Percentiles rank a stretch among this genome's conserved stretches.
phyloP scores from a whole-genome alignment of 2,113 vertebrate genomes.

The Salvator merianae region DNA sequence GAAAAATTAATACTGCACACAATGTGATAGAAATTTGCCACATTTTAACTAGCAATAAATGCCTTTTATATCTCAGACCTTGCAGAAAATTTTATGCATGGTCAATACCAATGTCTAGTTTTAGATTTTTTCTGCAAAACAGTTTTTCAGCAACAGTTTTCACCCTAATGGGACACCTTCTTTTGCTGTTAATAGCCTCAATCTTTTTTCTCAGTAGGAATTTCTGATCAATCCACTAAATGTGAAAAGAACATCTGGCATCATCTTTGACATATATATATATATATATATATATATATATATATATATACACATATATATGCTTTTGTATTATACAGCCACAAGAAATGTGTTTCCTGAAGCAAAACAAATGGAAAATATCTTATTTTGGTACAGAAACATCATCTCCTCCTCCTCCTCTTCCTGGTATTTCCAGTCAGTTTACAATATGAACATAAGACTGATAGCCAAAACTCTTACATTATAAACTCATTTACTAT shows the following conservation, averaged over 20 bases:
- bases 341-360: neutral
- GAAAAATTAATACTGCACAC: conserved; percentile 27
- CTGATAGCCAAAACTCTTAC: neutral
- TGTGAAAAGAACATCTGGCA: conserved; percentile 33
- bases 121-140: conserved; percentile 5
- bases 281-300: too few species aligned
- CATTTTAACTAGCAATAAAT: conserved; percentile 27
- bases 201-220: conserved; percentile 9
- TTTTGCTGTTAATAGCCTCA: conserved; percentile 3
- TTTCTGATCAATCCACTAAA: neutral
- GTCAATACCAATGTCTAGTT: conserved; percentile 29
- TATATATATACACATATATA: too few species aligned
- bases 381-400: neutral
- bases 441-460: neutral
- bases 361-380: neutral
- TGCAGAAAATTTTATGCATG: neutral
- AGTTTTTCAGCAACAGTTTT: conserved; percentile 27
- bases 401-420: neutral
- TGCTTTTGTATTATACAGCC: too few species aligned
- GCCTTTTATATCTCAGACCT: conserved; percentile 35
- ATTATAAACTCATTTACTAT: neutral
- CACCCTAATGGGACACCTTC: neutral
- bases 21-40: neutral
- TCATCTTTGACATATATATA: neutral
- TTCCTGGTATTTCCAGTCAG: neutral